Evolutionary conservation across 2,113 vertebrate genomes (phyloP).

Genomic region (Pipra filicauda): DNA sequence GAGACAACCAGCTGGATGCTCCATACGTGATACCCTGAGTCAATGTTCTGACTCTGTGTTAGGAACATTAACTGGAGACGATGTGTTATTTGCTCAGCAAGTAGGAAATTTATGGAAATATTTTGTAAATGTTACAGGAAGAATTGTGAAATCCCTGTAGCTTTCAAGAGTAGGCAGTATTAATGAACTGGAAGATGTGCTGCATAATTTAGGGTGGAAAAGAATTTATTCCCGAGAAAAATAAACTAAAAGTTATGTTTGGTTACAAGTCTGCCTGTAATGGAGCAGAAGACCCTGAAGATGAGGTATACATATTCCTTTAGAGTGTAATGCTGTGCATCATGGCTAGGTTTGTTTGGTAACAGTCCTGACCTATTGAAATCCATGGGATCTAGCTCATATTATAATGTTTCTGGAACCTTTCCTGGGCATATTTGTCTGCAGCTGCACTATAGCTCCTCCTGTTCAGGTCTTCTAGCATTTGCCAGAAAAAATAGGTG

Average conservation of each 20-base stretch:
- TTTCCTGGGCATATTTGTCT: background rate
- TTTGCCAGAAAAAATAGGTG: background rate
- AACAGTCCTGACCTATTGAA: background rate
- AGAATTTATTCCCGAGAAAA: background rate
- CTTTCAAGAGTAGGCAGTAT: background rate
- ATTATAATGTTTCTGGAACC: background rate
- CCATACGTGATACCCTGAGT: background rate
- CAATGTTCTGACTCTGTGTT: background rate
- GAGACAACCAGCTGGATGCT: background rate
- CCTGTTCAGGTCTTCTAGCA: background rate
- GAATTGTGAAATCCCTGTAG: constrained; percentile 28
- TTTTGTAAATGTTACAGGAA: constrained; percentile 35
- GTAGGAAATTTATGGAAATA: constrained; percentile 29
- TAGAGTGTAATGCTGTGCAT: background rate
- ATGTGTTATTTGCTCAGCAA: constrained; percentile 23
- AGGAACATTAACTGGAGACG: background rate
- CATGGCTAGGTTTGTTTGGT: background rate
- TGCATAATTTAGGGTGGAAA: background rate
- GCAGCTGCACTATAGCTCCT: background rate
- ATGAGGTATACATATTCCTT: background rate
- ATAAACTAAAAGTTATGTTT: background rate
- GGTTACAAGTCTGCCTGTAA: background rate
- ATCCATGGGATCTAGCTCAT: rapidly evolving
- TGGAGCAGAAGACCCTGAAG: background rate
- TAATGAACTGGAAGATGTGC: constrained; percentile 6